Percentiles rank a stretch among this genome's conserved stretches.
Conservation (phyloP, 2,797 vertebrate species). For the Enteromius mattozi region DNA sequence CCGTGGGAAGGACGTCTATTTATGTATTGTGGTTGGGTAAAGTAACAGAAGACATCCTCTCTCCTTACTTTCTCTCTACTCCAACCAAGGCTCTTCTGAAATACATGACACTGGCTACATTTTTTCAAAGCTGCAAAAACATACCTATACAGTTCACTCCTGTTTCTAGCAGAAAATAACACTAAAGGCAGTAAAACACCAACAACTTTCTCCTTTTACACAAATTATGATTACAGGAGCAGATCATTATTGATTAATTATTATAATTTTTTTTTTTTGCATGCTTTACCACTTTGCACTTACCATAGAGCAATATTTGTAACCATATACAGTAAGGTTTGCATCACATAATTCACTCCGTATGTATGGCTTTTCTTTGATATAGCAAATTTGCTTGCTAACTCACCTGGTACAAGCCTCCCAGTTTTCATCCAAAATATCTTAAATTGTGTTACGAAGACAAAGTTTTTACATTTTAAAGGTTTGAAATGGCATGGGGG, state of each 20-base stretch:
- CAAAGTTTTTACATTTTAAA: no score
- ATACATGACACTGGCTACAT: constrained; percentile 4
- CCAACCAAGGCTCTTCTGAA: background rate
- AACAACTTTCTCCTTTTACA: background rate
- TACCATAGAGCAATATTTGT: background rate
- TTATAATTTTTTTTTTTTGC: no score
- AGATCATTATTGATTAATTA: background rate
- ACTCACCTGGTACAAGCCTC: background rate
- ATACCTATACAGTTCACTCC: background rate
- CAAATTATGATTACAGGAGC: background rate
- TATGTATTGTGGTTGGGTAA: constrained; percentile 1
- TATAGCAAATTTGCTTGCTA: background rate
- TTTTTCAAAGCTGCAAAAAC: background rate
- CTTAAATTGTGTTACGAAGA: no score
- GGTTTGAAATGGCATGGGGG: no score
- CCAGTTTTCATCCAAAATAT: no score
- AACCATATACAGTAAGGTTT: background rate
- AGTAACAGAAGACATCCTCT: constrained; percentile 30
- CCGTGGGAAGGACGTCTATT: constrained; percentile 19
- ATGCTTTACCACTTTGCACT: background rate
- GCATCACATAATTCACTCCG: background rate
- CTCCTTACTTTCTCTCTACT: background rate
- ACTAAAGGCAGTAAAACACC: background rate
- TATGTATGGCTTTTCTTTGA: background rate
- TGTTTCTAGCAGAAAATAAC: background rate